Percentiles rank a stretch among this genome's conserved stretches.
These are phyloP conservation scores for Aplocera efformata DNA, from an alignment of 2,888 invertebrate genomes.

Conservation along the genomic window DNA sequence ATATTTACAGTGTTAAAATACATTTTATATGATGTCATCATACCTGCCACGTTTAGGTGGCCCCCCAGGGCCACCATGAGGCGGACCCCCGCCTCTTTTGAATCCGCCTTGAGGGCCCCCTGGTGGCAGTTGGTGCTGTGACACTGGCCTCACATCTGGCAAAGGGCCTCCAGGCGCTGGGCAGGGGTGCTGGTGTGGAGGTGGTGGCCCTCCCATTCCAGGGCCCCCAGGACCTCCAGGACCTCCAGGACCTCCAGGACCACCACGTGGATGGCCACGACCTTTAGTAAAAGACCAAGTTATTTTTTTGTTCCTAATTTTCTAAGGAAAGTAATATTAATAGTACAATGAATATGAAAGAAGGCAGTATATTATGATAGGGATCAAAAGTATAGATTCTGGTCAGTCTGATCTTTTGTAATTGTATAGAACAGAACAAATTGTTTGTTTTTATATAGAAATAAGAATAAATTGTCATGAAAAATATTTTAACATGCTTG, in stretches of 20 bases:
- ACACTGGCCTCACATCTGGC: slow-evolving; percentile 20
- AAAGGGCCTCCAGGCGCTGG: slow-evolving; percentile 29
- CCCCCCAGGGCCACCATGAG: slow-evolving; percentile 57
- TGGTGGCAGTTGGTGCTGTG: slow-evolving; percentile 28
- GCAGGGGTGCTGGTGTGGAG: slow-evolving; percentile 34
- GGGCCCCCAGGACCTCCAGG: slow-evolving; percentile 32
- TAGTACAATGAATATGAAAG: background rate
- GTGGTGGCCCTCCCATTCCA: slow-evolving; percentile 26
- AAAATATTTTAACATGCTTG: too few relatives aligned
- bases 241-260: slow-evolving; percentile 43
- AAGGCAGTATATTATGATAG: too few relatives aligned
- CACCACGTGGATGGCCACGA: slow-evolving; percentile 60
- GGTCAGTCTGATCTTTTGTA: too few relatives aligned
- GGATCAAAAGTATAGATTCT: too few relatives aligned
- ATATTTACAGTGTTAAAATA: too few relatives aligned
- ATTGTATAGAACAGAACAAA: too few relatives aligned
- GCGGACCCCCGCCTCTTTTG: slow-evolving; percentile 62
- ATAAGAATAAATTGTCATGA: too few relatives aligned
- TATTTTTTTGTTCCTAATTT: too few relatives aligned
- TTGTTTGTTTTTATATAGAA: too few relatives aligned
- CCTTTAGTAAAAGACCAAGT: slow-evolving; percentile 4
- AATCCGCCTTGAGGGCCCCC: slow-evolving; percentile 43
- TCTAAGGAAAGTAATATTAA: background rate
- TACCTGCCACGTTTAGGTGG: slow-evolving; percentile 70
- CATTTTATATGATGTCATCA: too few relatives aligned